phyloP scores from a whole-genome alignment of 2,797 vertebrate species.

The Poliocrania exsul region DNA sequence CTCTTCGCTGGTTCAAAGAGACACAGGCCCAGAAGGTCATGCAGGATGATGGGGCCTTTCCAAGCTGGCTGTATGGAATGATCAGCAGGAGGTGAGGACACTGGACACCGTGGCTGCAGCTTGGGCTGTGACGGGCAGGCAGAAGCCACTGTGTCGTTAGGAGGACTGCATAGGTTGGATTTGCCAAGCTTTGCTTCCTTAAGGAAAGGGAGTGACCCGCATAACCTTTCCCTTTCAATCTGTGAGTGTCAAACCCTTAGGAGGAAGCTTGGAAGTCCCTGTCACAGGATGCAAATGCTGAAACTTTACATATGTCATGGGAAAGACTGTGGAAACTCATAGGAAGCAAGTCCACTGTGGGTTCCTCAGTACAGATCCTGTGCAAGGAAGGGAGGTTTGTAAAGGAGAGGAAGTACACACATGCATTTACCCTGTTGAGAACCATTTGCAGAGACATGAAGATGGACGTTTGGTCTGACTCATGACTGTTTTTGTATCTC shows the following conservation, averaged over 20 bases:
- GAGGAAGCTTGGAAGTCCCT: background rate
- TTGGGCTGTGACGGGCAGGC: background rate
- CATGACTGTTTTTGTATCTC: background rate
- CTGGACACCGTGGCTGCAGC: background rate
- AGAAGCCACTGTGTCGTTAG: background rate
- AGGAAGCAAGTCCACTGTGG: background rate
- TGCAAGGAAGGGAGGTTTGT: background rate
- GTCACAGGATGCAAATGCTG: background rate
- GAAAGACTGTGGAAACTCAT: background rate
- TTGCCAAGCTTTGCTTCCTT: background rate
- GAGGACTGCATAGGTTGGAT: background rate
- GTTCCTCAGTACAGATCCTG: background rate
- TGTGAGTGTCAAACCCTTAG: background rate
- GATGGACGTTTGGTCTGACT: background rate
- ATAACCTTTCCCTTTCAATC: background rate
- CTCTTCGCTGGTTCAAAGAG: conserved; percentile 79
- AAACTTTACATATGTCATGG: background rate
- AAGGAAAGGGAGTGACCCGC: background rate
- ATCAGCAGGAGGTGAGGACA: conserved; percentile 75
- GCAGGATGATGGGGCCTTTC: conserved; percentile 73
- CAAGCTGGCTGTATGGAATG: conserved; percentile 81
- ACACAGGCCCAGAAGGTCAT: conserved; percentile 77
- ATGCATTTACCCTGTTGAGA: background rate
- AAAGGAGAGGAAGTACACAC: background rate
- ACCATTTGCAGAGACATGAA: background rate